These are phyloP conservation scores for Hypothenemus hampei DNA, from an alignment of 1,140 invertebrate species.

Conservation along the genomic window DNA sequence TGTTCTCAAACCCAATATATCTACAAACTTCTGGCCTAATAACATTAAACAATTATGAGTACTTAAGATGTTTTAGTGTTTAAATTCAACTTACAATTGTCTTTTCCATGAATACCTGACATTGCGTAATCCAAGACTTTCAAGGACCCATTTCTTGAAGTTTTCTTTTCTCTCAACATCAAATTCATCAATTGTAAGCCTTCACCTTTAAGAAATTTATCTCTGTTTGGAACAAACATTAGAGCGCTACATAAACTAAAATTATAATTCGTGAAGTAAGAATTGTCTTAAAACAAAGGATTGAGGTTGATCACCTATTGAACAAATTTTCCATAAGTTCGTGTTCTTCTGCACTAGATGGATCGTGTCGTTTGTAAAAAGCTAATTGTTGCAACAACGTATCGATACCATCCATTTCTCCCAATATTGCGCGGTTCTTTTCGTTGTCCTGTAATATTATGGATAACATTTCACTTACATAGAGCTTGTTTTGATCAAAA, in stretches of 20 bases:
- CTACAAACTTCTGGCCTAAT: slow-evolving; percentile 92
- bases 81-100: slow-evolving; percentile 46
- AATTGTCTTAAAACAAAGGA: not conserved
- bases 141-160: slow-evolving; percentile 91
- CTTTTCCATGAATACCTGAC: slow-evolving; percentile 84
- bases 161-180: slow-evolving; percentile 96
- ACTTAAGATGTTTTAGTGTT: not conserved
- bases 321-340: slow-evolving; percentile 99
- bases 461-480: slow-evolving; percentile 92
- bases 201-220: slow-evolving; percentile 90
- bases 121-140: slow-evolving; percentile 97
- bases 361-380: slow-evolving; percentile 93
- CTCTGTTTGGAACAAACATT: slow-evolving; percentile 81
- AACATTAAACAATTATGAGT: not conserved
- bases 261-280: not conserved
- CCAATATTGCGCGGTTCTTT: slow-evolving; percentile 74
- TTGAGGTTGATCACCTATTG: slow-evolving; percentile 59
- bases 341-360: slow-evolving; percentile 82
- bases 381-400: slow-evolving; percentile 92
- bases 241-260: slow-evolving; percentile 80
- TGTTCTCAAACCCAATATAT: slow-evolving; percentile 92
- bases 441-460: slow-evolving; percentile 89
- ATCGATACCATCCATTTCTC: slow-evolving; percentile 94
- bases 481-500: slow-evolving; percentile 95
- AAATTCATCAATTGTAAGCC: slow-evolving; percentile 94